Percentiles rank a stretch among this genome's conserved stretches.
phyloP scores from a whole-genome alignment of 2,797 vertebrate species.

The Phataginus tricuspis region DNA sequence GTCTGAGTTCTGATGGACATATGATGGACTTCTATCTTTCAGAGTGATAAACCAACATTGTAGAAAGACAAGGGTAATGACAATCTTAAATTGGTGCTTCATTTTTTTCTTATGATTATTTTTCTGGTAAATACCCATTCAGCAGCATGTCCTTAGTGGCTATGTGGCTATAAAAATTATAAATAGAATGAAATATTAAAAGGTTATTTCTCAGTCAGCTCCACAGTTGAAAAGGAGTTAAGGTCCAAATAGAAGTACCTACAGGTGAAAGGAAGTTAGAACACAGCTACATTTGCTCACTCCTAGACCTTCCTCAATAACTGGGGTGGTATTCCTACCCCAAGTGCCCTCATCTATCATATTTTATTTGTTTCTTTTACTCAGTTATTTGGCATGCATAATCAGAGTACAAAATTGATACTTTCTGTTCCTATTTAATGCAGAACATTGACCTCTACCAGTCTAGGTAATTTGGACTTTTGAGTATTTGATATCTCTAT shows the following conservation, averaged over 20 bases:
- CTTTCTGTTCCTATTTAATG: conserved; percentile 48
- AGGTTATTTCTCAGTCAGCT: neutral
- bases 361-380: neutral
- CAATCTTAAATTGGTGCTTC: neutral
- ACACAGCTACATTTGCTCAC: neutral
- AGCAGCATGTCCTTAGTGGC: neutral
- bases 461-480: conserved; percentile 46
- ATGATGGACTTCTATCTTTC: neutral
- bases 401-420: conserved; percentile 41
- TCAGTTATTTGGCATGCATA: conserved; percentile 27
- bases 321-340: neutral
- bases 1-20: neutral
- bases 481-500: conserved; percentile 56
- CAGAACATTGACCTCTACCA: conserved; percentile 41
- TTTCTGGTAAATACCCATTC: neutral
- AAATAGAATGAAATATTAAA: conserved; percentile 11
- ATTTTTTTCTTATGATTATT: conserved; percentile 34
- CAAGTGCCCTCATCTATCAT: neutral
- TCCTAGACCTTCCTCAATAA: neutral
- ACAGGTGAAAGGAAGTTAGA: neutral
- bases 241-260: neutral
- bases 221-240: neutral
- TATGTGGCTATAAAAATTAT: neutral
- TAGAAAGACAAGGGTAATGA: conserved; percentile 45
- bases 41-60: neutral